Percentiles rank a stretch among this genome's conserved stretches.
These are phyloP conservation scores for Atrina japonica DNA, from an alignment of 2,888 invertebrate genomes.

Conservation along the genomic window DNA sequence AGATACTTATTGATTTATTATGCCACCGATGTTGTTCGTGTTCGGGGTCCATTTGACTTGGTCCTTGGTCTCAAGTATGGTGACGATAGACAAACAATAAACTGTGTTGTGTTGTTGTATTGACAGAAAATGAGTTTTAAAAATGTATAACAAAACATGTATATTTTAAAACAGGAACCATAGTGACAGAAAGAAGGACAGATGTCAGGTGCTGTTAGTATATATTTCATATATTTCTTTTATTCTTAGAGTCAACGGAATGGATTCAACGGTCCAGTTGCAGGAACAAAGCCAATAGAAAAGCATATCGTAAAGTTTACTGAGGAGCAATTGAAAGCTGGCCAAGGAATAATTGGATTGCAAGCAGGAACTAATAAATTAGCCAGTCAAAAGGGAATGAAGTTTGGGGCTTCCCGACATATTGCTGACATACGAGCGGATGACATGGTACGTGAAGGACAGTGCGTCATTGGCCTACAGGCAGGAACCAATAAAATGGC, in stretches of 20 bases:
- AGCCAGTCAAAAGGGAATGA: constrained; percentile 79
- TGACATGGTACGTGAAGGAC: constrained; percentile 68
- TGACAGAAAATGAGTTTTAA: no score
- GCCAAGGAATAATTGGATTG: constrained; percentile 73
- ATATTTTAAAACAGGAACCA: no score
- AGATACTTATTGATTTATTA: no score
- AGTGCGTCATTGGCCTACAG: constrained; percentile 73
- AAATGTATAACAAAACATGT: no score
- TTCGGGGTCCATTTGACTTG: no score
- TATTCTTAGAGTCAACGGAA: constrained; percentile 74
- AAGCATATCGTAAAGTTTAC: constrained; percentile 72
- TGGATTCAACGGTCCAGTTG: constrained; percentile 74
- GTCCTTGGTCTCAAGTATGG: no score
- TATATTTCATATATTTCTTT: no score
- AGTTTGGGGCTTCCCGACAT: constrained; percentile 70
- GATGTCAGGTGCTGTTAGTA: no score
- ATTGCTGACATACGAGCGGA: constrained; percentile 78
- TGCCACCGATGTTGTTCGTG: no score
- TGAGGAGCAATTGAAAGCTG: constrained; percentile 74
- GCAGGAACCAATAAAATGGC: constrained; percentile 78
- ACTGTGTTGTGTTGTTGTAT: no score
- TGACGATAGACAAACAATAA: no score
- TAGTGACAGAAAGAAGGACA: no score
- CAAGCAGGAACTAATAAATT: constrained; percentile 79
- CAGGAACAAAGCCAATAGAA: constrained; percentile 76